Evolutionary conservation across 2,113 vertebrate species (phyloP), one percentile per base, ranked within the genome.

Genomic region (Prolemur simus): DNA sequence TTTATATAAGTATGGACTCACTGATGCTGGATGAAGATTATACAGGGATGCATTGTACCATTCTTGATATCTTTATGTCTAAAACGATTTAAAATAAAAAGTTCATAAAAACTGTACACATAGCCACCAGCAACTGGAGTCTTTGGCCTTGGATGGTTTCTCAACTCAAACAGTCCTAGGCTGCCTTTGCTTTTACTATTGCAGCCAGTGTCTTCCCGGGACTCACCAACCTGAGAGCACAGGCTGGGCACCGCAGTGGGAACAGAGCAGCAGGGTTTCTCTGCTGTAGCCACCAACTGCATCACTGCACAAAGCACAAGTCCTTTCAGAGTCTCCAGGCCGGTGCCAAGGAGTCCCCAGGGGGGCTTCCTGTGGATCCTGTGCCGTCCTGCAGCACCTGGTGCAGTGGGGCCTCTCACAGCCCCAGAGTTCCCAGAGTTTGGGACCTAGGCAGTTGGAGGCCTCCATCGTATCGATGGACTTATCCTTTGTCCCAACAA

Each of bases 181-280:
- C 18, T 54, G 45, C 4, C 13, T 64, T 73, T 84, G 15, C 34
- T 45, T 69, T 66, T 20, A 25, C 7, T 58, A 0, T 45, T 13
- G 6, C 0, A 18, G 18, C n/a, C 8, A 15, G 0, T 2, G 23
- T 45, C 6, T 52, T 42, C 93, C 20, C 3, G 5, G 39, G 17
- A 68, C 23, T 49, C 45, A n/a, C n/a, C 23, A 6, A 6, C 6
- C 23, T 0, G 27, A 66, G 37, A 56, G 1, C 2, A 6, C 39
- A 76, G 1, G 8, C 13, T 10, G 2, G 29, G 20, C 1, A 14
- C 20, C 10, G 0, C 2, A 10, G 5, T 3, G 39, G 20, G 10
- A 17, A 25, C 17, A 8, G 12, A 64, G 74, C 18, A 37, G 23
- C 0, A 4, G 54, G 18, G 20, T 25, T 74, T 29, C 9, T 32